Evolutionary conservation across 2,888 invertebrate species (phyloP).

Genomic region (Trisateles emortualis): DNA sequence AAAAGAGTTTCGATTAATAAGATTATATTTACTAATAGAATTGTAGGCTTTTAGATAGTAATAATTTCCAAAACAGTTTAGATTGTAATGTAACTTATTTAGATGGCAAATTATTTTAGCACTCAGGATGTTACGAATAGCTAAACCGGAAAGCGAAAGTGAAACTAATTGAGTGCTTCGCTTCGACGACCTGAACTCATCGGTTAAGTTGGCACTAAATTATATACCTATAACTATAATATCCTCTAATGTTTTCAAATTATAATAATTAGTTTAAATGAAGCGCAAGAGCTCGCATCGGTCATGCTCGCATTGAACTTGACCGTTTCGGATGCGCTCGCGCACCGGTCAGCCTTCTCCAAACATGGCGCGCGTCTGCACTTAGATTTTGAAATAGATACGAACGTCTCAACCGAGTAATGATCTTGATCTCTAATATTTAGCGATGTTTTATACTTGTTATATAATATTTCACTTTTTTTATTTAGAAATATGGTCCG

Average conservation of each 20-base stretch:
- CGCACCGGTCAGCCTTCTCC: slow-evolving; percentile 68
- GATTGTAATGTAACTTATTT: no score
- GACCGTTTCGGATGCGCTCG: slow-evolving; percentile 77
- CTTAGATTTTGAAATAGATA: slow-evolving; percentile 57
- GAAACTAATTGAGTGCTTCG: slow-evolving; percentile 1
- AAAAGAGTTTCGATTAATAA: no score
- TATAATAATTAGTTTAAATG: slow-evolving; percentile 38
- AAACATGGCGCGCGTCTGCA: slow-evolving; percentile 44
- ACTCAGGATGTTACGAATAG: neutral
- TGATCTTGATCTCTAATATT: slow-evolving; percentile 63
- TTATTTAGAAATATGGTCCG: neutral
- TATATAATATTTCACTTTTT: slow-evolving; percentile 13
- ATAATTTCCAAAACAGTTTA: no score
- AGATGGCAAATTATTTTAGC: neutral
- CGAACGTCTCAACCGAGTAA: slow-evolving; percentile 51
- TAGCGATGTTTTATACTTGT: slow-evolving; percentile 17
- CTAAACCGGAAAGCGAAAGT: slow-evolving; percentile 7
- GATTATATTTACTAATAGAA: no score
- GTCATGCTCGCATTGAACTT: slow-evolving; percentile 72
- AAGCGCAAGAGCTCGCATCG: slow-evolving; percentile 51
- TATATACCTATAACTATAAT: slow-evolving; percentile 1
- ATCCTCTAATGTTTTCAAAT: slow-evolving; percentile 30
- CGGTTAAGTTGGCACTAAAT: slow-evolving; percentile 1
- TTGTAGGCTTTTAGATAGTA: no score
- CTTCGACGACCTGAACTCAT: neutral